phyloP scores from a whole-genome alignment of 2,888 invertebrate genomes.

The Sycophila texana region DNA sequence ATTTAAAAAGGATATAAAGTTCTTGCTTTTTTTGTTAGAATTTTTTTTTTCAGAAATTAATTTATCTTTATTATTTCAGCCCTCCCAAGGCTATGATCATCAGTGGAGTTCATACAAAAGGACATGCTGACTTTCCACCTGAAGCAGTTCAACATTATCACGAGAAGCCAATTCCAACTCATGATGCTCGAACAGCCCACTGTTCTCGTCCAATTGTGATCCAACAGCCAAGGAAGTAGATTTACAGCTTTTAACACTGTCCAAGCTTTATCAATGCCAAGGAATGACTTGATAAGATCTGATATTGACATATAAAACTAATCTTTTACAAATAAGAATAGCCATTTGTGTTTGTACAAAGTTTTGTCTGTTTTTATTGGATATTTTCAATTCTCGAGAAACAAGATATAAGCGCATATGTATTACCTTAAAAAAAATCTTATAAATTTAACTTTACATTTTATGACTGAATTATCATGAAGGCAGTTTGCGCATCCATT shows the following conservation, averaged over 20 bases:
- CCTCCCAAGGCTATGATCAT: slow-evolving; percentile 86
- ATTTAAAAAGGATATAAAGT: no score
- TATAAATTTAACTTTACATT: slow-evolving; percentile 27
- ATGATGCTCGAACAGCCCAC: slow-evolving; percentile 78
- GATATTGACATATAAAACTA: slow-evolving; percentile 27
- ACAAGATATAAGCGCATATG: neutral
- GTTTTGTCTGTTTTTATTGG: slow-evolving; percentile 31
- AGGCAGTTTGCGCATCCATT: slow-evolving; percentile 12
- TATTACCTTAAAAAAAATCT: slow-evolving; percentile 5
- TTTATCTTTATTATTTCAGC: slow-evolving; percentile 74
- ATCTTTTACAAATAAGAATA: slow-evolving; percentile 1
- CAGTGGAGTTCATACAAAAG: slow-evolving; percentile 87
- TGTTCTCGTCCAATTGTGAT: slow-evolving; percentile 83
- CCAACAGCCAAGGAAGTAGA: slow-evolving; percentile 92
- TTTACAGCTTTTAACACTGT: neutral
- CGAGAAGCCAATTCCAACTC: slow-evolving; percentile 86
- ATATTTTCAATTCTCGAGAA: slow-evolving; percentile 11
- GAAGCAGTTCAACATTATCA: slow-evolving; percentile 90
- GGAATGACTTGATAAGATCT: slow-evolving; percentile 22
- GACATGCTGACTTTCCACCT: slow-evolving; percentile 91
- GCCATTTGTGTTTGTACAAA: neutral
- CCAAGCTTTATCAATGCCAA: slow-evolving; percentile 12
- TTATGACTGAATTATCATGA: slow-evolving; percentile 11
- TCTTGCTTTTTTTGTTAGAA: neutral
- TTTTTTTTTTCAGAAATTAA: neutral